Evolutionary conservation across 2,888 invertebrate genomes (phyloP), one percentile per base, ranked within the genome.

Genomic region (Scaptomyza reducta): DNA sequence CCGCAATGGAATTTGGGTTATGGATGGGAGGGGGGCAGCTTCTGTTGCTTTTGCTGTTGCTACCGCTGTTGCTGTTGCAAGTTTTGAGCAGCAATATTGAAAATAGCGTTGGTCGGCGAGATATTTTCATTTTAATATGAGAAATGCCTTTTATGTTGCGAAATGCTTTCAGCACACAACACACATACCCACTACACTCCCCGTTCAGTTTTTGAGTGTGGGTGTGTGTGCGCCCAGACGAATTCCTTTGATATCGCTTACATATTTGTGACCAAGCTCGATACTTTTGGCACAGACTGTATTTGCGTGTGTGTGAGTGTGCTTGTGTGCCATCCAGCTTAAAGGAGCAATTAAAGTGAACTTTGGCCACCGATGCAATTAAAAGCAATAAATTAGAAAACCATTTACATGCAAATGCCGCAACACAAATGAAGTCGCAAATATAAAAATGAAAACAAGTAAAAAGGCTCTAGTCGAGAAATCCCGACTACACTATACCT

Each of bases 91-190:
- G 81, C 81, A 84, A 83, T 86, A 86, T 83, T 84, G 87, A 84
- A 83, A 84, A 79, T 83, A 86, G 87, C 79, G 83, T 80, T 70
- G 80, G 79, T 71, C 79, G 68, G 65, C 54, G 74, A 77, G 80
- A 64, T 80, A 80, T 85, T 82, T 82, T 75, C 51, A 79, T 63
- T n/a, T 33, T 40, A 85, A 84, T 83, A 83, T 84, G 81, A 71
- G 69, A 86, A 79, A 77, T 79, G 72, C 85, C 65, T 76, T 74
- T 74, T 61, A 76, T 76, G 72, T 53, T 68, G 53, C 61, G 69
- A 78, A 74, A 73, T 72, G 61, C 69, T 64, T 72, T 76, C 63
- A 61, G 71, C 58, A 57, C 42, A 40, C 54, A 35, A 7, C 40
- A 16, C 16, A 40, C 40, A 40, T n/a, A 14, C 40, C 35, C 35